A percentile compares a stretch with the other conserved stretches of the same genome.
These are phyloP conservation scores for Synergus umbraculus DNA, from an alignment of 2,888 invertebrate genomes.

Conservation along the genomic window DNA sequence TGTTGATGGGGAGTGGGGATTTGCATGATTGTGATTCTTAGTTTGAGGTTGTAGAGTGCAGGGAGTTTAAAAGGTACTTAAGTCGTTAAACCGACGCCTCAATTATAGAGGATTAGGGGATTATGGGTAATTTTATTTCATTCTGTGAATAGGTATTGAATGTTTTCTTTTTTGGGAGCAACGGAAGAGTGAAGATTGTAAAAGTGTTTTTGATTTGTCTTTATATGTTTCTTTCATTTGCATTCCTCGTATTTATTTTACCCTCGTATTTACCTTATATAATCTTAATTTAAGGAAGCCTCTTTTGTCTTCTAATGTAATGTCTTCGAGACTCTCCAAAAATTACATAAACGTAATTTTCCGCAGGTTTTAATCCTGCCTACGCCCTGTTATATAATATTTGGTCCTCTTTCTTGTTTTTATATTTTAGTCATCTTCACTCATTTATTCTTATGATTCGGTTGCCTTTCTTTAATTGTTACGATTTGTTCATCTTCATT, in stretches of 20 bases:
- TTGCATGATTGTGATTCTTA: not conserved
- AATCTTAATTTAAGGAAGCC: not conserved
- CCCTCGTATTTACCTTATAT: no score
- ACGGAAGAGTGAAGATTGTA: not conserved
- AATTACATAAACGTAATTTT: no score
- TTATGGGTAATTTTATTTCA: conserved; percentile 34
- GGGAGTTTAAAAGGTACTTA: conserved; percentile 28
- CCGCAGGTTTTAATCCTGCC: no score
- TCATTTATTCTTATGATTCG: no score
- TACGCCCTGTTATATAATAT: no score
- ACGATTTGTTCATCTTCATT: no score
- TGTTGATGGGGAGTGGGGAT: not conserved
- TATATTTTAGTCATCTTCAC: no score
- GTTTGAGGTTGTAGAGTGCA: conserved; percentile 9
- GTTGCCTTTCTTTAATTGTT: no score
- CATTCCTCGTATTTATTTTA: not conserved
- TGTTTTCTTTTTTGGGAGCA: not conserved
- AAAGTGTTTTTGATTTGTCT: not conserved
- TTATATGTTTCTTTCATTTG: not conserved
- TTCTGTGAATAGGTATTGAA: conserved; percentile 7
- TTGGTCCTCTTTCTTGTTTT: no score
- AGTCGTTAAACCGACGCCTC: conserved; percentile 21
- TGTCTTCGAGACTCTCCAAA: no score
- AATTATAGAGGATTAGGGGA: conserved; percentile 29
- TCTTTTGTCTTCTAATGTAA: no score